Percentiles rank a stretch among this genome's conserved stretches.
These are phyloP conservation scores for Neoniphon sammara DNA, from an alignment of 2,797 vertebrate species.

Conservation along the genomic window DNA sequence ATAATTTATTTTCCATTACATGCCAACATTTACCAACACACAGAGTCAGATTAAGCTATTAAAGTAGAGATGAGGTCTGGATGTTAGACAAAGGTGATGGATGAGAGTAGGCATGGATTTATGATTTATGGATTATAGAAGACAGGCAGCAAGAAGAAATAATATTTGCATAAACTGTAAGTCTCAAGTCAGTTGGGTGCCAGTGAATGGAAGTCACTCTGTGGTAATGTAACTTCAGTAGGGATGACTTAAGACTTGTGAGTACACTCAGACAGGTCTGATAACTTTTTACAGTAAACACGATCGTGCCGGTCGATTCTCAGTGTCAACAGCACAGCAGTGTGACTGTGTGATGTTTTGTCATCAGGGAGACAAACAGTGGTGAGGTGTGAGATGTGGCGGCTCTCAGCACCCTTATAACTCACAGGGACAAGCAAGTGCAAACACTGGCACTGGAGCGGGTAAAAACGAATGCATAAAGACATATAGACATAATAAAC, in stretches of 20 bases:
- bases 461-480: no score
- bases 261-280: slow-evolving; percentile 69
- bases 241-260: slow-evolving; percentile 30
- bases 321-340: slow-evolving; percentile 66
- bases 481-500: slow-evolving; percentile 13
- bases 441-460: slow-evolving; percentile 46
- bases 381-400: slow-evolving; percentile 44
- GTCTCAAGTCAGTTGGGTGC: background rate
- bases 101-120: background rate
- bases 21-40: background rate
- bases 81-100: background rate
- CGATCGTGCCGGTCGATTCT: slow-evolving; percentile 47
- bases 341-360: slow-evolving; percentile 71
- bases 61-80: background rate
- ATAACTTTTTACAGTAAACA: slow-evolving; percentile 75
- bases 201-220: background rate
- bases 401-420: slow-evolving; percentile 26
- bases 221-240: background rate
- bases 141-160: background rate
- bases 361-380: slow-evolving; percentile 71
- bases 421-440: slow-evolving; percentile 33
- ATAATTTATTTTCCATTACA: background rate
- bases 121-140: background rate
- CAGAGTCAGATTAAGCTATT: background rate
- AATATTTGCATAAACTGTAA: background rate